Base-by-base conservation (phyloP, 2,797 vertebrate species). In the Loris lydekkerianus region DNA sequence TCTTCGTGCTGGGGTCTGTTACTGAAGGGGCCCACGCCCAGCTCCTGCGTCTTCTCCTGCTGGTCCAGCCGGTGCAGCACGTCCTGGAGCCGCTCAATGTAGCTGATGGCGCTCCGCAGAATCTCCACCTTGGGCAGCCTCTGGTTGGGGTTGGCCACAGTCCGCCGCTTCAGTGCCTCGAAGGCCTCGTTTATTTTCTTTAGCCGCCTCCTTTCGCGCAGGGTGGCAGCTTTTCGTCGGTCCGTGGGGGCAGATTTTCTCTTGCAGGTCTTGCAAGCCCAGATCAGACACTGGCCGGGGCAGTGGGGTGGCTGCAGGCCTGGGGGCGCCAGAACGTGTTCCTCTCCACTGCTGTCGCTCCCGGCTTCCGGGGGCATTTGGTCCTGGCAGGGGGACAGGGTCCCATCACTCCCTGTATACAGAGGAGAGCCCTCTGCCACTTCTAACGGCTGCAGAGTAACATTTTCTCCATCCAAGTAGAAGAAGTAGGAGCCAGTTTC, bases 111-210 rank as follows among this genome's bases (percentile, higher is more conserved):
- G 69, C 99, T 99, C 96, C 99, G 99, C 97, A 99, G 98, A 97
- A 99, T 99, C 99, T 99, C 99, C 98, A 99, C 99, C 98, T 99
- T 99, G 98, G 99, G 99, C 95, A 99, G 99, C 98, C 99, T 98
- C 98, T 99, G 99, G 98, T 99, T 99, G 46, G 99, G 99, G 98
- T 99, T 99, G 84, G 99, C 98, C 98, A 99, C 99, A 63, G 99
- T 99, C 97, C 99, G 98, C 97, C 99, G 98, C 98, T 99, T 99
- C 88, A 99, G 98, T 2, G 99, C 99, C 67, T 99, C 99, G 95
- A 99, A 99, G 95, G 99, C 99, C 98, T 99, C 99, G 95, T 99
- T 99, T 98, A 99, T 99, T 98, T 99, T 99, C 98, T 99, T 99
- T 31, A 99, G 99, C 81, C 99, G 97, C 97, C 99, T 98, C 96